Percentiles rank a stretch among this genome's conserved stretches.
Evolutionary conservation across 2,797 vertebrate species (phyloP).

Genomic region (Mus caroli): DNA sequence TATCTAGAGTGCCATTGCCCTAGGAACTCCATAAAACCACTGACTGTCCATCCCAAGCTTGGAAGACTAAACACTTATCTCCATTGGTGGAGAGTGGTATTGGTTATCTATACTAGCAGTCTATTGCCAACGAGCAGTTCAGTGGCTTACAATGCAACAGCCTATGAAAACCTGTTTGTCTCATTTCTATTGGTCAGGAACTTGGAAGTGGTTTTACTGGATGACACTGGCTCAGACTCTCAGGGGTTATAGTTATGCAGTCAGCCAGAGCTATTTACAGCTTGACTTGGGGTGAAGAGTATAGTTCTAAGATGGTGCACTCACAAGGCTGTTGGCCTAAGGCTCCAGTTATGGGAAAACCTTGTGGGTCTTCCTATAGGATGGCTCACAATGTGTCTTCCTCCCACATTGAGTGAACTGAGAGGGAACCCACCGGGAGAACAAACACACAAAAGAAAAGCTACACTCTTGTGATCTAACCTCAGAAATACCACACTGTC

Average conservation of each 20-base stretch:
- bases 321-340: not conserved
- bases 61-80: not conserved
- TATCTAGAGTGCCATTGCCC: not conserved
- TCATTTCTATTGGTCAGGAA: not conserved
- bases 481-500: not conserved
- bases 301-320: not conserved
- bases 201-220: no score
- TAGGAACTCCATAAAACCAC: not conserved
- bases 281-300: not conserved
- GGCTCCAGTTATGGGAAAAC: not conserved
- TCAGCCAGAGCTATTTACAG: accelerated
- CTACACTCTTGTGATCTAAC: not conserved
- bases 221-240: not conserved
- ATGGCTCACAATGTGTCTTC: not conserved
- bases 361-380: not conserved
- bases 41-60: not conserved
- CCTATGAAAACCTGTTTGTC: not conserved
- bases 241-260: not conserved
- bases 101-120: no score
- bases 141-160: not conserved
- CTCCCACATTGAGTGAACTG: not conserved
- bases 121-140: not conserved
- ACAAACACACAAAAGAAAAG: not conserved
- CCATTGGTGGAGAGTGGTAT: not conserved
- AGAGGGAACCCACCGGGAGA: not conserved